Base-by-base conservation (phyloP, 2,113 vertebrate genomes). In the Corydoras sp. region DNA sequence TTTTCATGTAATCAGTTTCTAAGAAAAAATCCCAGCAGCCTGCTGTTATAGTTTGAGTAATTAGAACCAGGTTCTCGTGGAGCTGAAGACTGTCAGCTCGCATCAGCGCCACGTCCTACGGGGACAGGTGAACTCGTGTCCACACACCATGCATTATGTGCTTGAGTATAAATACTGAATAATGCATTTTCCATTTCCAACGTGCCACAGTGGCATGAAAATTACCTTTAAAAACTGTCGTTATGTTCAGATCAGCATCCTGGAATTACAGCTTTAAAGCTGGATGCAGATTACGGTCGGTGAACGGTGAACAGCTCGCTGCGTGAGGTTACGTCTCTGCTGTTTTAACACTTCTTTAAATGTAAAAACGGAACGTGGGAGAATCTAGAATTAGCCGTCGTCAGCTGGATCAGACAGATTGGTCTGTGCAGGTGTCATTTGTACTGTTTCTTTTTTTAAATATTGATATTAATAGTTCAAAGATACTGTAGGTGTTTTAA, bases 111-210 rank as follows among this genome's bases (percentile, higher is more conserved):
- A 10, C 29, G 58, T 65, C 59, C 72, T 51, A 51, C 9, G 3
- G 76, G 58, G 24, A 74, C 56, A 62, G 48, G 58, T 68, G 63
- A 71, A 77, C 58, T 58, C 10, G 58, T 53, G 62, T 63, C 62
- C 64, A 71, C 73, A 69, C 59, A 60, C 69, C 59, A 68, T 71
- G 60, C 15, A 30, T 74, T 64, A 74, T 69, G 50, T 59, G 65
- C 48, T 63, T 55, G 43, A 68, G 48, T 64, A 53, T 72, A 75
- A 78, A 78, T 75, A 75, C 73, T 78, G 77, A 72, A 75, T 78
- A 63, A 78, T 75, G 69, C 48, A 75, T 75, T 78, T 78, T 68
- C 65, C 76, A 75, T 75, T 75, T 71, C 63, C 65, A 54, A 43
- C 60, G 50, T 65, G 69, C 70, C 65, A 68, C 65, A 18, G 56